Base-by-base conservation (phyloP, 2,888 invertebrate species). In the Lissocephala sabroskyi region DNA sequence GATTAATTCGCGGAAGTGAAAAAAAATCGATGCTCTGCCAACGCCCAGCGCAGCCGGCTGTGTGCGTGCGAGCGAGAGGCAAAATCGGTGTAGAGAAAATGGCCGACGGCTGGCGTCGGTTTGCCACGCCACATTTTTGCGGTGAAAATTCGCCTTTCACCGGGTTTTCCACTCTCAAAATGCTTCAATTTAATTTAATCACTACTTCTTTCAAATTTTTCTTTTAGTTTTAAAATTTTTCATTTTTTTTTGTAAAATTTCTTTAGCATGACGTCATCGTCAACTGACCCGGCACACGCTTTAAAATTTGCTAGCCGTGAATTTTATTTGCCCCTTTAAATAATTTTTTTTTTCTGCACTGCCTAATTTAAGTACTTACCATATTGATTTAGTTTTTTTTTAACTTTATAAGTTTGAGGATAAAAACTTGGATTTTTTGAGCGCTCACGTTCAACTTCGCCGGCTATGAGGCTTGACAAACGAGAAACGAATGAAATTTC, bases 391-490 rank as follows among this genome's bases (percentile, higher is more conserved):
- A n/a, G 49, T 47, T 61, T 67, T 58, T 54, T 54, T 51, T 52
- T 49, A 50, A 52, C 61, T 68, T 74, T 65, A 62, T 57, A 77
- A 62, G 78, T 59, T 66, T 73, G 71, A 65, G 62, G 66, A 50
- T 56, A 54, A 54, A 42, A n/a, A n/a, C n/a, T 57, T 51, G 52
- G 62, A 60, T 59, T 46, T 60, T 45, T 54, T 51, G 50, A 61
- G 59, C 54, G 51, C 43, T 58, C 65, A 87, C 68, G 87, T 88
- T 87, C 87, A 85, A 87, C 86, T 84, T n/a, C n/a, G 88, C 89
- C 89, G 86, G 89, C 86, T 85, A 90, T 88, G 90, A 86, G 88
- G 89, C 87, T 88, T 87, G 86, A 88, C 88, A 87, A 90, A 90
- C 89, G 88, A 87, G 87, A 86, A 86, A 86, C 87, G 86, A 86